Base-by-base conservation (phyloP, 2,888 invertebrate species). In the Clanis bilineata region DNA sequence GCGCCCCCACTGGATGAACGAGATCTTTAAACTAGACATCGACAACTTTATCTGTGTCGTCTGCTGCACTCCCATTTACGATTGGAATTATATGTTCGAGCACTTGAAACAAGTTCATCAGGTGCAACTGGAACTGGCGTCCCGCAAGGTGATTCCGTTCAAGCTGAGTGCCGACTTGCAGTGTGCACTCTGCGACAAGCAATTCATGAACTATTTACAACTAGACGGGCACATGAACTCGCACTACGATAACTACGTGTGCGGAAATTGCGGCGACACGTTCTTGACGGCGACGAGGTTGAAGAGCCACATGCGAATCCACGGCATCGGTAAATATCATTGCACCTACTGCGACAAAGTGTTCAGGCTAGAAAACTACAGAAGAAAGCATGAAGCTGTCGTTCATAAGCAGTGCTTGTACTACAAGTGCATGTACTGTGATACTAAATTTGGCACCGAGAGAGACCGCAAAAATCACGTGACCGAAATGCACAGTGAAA, bases 261-360 rank as follows among this genome's bases (percentile, higher is more conserved):
- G 90, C 21, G 73, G 76, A 0, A 76, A 81, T 0, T 90, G 90
- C 12, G 90, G 88, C 0, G 86, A 85, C 2, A 74, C 84, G 0
- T 90, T 83, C 51, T 18, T 87, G 0, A 68, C 83, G 0, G 62
- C 64, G 0, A 64, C 39, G 0, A 64, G 89, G 0, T 51, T 86
- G 0, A 82, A 80, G 23, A 81, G 79, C 7, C 93, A 93, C 60
- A 62, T 82, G 0, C 78, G 83, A 56, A 87, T 83, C 0, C 93
- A 93, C 62, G 82, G 81, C 4, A 76, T 76, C 0, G 93, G 88
- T 0, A 82, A 77, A 1, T 89, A 73, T 61, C 80, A 81, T 0
- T 93, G 93, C 62, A 74, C 80, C 0, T 67, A 75, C 0, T 94
- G 93, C 64, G 72, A 80, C 0, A 93, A 93, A 67, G 81, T 87